phyloP scores from a whole-genome alignment of 2,797 vertebrate genomes.

The Simalia tracyae region DNA sequence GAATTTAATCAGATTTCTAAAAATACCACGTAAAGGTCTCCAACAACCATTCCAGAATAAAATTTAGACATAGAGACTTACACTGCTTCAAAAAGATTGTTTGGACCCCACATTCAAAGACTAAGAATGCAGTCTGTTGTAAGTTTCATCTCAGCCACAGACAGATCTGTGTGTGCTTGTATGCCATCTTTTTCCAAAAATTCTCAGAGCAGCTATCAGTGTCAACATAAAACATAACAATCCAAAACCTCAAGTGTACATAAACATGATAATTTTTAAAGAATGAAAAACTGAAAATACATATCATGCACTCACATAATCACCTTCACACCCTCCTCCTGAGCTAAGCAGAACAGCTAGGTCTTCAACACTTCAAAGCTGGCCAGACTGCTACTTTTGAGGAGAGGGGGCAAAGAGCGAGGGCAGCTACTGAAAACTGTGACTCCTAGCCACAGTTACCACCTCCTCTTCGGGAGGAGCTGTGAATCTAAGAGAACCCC shows the following conservation, averaged over 20 bases:
- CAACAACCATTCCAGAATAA: neutral
- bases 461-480: neutral
- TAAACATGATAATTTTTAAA: neutral
- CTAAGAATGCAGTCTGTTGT: neutral
- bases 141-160: neutral
- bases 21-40: neutral
- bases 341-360: neutral
- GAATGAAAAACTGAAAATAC: neutral
- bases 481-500: neutral
- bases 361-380: neutral
- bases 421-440: neutral
- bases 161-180: neutral
- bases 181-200: neutral
- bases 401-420: neutral
- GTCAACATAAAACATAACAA: neutral
- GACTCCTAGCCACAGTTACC: neutral
- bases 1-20: neutral
- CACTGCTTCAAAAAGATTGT: neutral
- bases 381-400: neutral
- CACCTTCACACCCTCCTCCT: neutral
- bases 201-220: neutral
- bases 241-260: neutral
- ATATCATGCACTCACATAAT: neutral
- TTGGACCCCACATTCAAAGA: neutral
- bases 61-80: neutral